Evolutionary conservation across 2,113 vertebrate genomes (phyloP).

Genomic region (Cervus canadensis): DNA sequence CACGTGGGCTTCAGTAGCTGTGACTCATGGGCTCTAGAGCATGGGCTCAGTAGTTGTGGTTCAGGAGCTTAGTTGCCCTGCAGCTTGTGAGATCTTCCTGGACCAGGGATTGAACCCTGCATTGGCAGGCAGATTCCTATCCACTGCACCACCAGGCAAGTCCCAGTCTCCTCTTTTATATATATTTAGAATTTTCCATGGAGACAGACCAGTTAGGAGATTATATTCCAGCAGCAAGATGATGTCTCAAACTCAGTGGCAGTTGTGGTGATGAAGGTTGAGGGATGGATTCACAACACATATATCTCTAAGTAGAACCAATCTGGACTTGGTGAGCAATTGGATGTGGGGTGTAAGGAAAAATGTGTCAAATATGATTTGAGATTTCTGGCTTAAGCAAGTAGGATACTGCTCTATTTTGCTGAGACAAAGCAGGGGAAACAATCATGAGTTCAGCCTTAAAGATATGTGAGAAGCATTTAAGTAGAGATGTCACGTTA

Average conservation of each 20-base stretch:
- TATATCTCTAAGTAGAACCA: background rate
- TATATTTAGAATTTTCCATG: background rate
- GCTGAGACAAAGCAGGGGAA: background rate
- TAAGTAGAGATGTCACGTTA: background rate
- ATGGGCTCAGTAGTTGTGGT: background rate
- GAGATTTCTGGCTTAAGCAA: background rate
- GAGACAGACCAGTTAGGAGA: background rate
- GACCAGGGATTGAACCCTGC: background rate
- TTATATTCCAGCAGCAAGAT: background rate
- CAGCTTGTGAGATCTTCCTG: background rate
- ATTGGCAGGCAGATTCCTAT: background rate
- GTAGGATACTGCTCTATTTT: background rate
- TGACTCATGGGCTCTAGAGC: background rate
- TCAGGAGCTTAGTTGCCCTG: background rate
- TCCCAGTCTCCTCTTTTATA: background rate
- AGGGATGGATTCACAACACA: background rate
- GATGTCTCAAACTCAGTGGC: background rate
- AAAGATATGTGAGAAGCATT: background rate
- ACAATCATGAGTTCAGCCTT: background rate
- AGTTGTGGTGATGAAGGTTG: background rate
- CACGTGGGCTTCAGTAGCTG: background rate
- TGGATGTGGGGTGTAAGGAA: background rate
- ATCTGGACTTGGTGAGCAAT: background rate
- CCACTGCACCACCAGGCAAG: background rate
- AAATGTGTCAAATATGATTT: background rate